These are phyloP conservation scores for Drosophila rubida DNA, from an alignment of 2,888 invertebrate genomes.

Conservation along the genomic window DNA sequence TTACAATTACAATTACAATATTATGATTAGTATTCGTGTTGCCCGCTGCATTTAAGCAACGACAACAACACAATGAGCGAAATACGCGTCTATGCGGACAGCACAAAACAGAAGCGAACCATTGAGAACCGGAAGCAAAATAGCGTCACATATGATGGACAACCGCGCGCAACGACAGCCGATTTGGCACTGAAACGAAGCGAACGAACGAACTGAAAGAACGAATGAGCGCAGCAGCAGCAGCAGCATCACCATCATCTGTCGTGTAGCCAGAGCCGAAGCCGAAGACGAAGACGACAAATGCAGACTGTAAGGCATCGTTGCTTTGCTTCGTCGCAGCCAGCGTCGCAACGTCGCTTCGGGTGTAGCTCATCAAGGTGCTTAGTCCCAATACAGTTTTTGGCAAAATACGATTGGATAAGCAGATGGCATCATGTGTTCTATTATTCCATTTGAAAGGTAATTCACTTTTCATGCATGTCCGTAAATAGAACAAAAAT, in stretches of 20 bases:
- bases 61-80: slow-evolving; percentile 48
- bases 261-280: slow-evolving; percentile 2
- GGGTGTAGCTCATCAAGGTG: slow-evolving; percentile 29
- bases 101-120: slow-evolving; percentile 10
- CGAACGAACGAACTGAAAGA: slow-evolving; percentile 25
- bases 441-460: slow-evolving; percentile 53
- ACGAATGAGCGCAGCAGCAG: slow-evolving; percentile 5
- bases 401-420: slow-evolving; percentile 48
- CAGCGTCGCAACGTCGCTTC: slow-evolving; percentile 13
- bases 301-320: slow-evolving; percentile 38
- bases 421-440: slow-evolving; percentile 49
- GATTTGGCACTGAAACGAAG: slow-evolving; percentile 68
- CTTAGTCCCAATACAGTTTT: slow-evolving; percentile 54
- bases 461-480: slow-evolving; percentile 39
- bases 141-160: slow-evolving; percentile 6
- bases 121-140: slow-evolving; percentile 4
- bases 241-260: slow-evolving; percentile 11
- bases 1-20: slow-evolving; percentile 52
- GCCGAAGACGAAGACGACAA: slow-evolving; percentile 32
- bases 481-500: slow-evolving; percentile 8
- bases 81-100: slow-evolving; percentile 25
- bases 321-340: neutral
- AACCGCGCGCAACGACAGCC: slow-evolving; percentile 60
- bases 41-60: slow-evolving; percentile 32
- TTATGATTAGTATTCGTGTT: slow-evolving; percentile 46